Evolutionary conservation across 1,140 invertebrate genomes (phyloP).

Genomic region (Micrasema minimum): DNA sequence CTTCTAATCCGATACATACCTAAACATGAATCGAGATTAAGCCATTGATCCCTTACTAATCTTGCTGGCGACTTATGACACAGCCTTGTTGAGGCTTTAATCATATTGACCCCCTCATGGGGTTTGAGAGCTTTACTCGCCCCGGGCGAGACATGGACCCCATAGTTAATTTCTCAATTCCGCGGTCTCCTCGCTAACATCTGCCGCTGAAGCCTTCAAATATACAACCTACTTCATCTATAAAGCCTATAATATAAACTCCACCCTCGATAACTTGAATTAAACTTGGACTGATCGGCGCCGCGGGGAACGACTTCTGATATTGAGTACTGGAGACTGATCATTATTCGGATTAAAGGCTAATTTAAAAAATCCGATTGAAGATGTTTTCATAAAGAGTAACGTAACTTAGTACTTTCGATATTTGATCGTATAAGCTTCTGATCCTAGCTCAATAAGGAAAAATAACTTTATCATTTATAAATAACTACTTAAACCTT

Average conservation of each 20-base stretch:
- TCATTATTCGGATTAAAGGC: slow-evolving; percentile 18
- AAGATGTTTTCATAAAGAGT: background rate
- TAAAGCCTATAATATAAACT: background rate
- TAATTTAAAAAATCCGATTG: slow-evolving; percentile 14
- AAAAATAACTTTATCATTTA: background rate
- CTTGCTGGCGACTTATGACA: background rate
- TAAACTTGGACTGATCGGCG: slow-evolving; percentile 37
- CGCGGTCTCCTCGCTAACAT: slow-evolving; percentile 51
- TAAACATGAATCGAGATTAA: no score
- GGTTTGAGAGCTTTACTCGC: background rate
- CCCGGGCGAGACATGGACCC: slow-evolving; percentile 35
- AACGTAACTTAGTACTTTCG: background rate
- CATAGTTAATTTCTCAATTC: slow-evolving; percentile 53
- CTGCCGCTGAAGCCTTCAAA: slow-evolving; percentile 52
- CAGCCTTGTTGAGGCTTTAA: slow-evolving; percentile 20
- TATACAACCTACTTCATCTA: background rate
- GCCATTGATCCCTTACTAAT: background rate
- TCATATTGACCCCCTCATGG: slow-evolving; percentile 20
- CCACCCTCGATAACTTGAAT: slow-evolving; percentile 28
- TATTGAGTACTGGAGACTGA: slow-evolving; percentile 37
- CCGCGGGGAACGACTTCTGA: no score
- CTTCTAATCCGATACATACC: no score
- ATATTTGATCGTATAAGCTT: background rate
- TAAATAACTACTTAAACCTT: background rate
- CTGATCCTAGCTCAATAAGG: background rate